phyloP scores from a whole-genome alignment of 2,113 vertebrate species.

The Alaudala cheleensis region DNA sequence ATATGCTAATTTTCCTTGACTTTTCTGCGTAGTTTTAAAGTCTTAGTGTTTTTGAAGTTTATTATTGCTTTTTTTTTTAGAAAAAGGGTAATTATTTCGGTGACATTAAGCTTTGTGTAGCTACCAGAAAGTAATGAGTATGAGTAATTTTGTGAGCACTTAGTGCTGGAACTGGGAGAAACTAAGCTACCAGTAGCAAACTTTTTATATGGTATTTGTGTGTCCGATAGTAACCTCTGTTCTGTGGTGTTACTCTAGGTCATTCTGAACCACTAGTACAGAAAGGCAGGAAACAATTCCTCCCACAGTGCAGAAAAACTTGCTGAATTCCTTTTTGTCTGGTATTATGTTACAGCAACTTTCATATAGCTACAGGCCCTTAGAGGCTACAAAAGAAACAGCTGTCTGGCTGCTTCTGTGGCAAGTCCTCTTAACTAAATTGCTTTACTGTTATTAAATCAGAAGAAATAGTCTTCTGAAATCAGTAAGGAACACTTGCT shows the following conservation, averaged over 20 bases:
- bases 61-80: neutral
- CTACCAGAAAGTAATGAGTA: neutral
- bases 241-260: slow-evolving; percentile 87
- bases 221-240: slow-evolving; percentile 89
- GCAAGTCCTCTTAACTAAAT: neutral
- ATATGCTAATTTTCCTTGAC: neutral
- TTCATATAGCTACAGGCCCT: slow-evolving; percentile 36
- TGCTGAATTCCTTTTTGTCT: slow-evolving; percentile 66
- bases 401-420: slow-evolving; percentile 7
- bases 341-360: slow-evolving; percentile 75
- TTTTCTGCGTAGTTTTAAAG: neutral
- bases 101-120: neutral
- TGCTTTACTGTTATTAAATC: neutral
- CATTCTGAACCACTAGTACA: slow-evolving; percentile 66
- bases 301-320: slow-evolving; percentile 69
- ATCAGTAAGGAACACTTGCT: neutral
- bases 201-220: slow-evolving; percentile 1
- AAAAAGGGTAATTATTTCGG: neutral
- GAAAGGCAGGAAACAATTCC: slow-evolving; percentile 76
- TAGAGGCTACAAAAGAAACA: slow-evolving; percentile 41
- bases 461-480: neutral
- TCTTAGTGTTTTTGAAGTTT: neutral
- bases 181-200: neutral
- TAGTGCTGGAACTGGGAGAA: neutral
- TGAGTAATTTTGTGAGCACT: neutral